These are phyloP conservation scores for Channa striata DNA, from an alignment of 2,797 vertebrate species.

Conservation along the genomic window DNA sequence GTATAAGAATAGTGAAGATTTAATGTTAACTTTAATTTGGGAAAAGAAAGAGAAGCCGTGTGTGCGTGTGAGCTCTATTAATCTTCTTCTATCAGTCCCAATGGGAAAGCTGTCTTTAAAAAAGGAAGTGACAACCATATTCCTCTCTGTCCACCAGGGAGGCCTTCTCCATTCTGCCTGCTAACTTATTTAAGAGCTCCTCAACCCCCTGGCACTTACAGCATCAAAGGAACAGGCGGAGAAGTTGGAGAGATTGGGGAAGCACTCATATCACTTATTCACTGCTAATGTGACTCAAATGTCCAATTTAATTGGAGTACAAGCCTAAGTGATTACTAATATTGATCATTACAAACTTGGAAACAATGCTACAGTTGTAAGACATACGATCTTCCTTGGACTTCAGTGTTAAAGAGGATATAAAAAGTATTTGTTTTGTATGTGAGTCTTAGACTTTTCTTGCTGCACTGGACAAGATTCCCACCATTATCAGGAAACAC, in stretches of 20 bases:
- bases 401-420: not conserved
- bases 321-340: not conserved
- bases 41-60: slow-evolving; percentile 15
- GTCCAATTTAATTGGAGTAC: slow-evolving; percentile 21
- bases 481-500: not conserved
- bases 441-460: not conserved
- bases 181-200: slow-evolving; percentile 72
- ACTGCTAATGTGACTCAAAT: not conserved
- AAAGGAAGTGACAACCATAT: slow-evolving; percentile 46
- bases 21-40: not conserved
- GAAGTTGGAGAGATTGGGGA: slow-evolving; percentile 1
- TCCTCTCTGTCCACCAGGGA: slow-evolving; percentile 38
- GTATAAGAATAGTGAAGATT: too few species aligned
- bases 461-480: not conserved
- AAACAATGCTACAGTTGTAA: not conserved
- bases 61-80: slow-evolving; percentile 23
- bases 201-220: slow-evolving; percentile 45
- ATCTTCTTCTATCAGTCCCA: slow-evolving; percentile 45
- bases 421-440: too few species aligned
- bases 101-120: slow-evolving; percentile 36
- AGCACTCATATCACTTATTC: not conserved
- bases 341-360: not conserved
- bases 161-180: slow-evolving; percentile 52
- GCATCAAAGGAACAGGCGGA: slow-evolving; percentile 15
- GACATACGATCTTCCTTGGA: too few species aligned